Percentiles rank a stretch among this genome's conserved stretches.
phyloP scores from a whole-genome alignment of 2,797 vertebrate species.

The Scyliorhinus canicula region DNA sequence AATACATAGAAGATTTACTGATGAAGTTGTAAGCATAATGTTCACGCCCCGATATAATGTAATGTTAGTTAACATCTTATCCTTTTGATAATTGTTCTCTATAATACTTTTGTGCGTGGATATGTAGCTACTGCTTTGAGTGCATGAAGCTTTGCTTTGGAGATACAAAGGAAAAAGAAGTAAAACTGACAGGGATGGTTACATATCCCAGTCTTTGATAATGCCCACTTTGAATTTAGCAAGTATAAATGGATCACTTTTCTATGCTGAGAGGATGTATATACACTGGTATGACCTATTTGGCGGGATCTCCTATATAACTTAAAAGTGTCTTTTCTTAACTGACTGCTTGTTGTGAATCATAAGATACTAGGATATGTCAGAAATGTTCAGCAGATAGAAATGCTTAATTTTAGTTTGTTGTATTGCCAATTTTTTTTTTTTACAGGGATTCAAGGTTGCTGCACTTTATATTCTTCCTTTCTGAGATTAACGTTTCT shows the following conservation, averaged over 20 bases:
- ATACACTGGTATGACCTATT: not conserved
- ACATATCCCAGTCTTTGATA: not conserved
- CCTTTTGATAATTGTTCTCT: not conserved
- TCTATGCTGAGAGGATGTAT: not conserved
- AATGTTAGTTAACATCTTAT: not conserved
- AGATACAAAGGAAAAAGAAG: not conserved
- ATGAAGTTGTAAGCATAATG: not conserved
- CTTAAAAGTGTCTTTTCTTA: not conserved
- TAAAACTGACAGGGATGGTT: not conserved
- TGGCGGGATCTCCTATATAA: not conserved
- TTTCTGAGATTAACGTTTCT: not conserved
- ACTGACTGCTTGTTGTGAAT: not conserved
- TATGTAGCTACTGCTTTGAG: not conserved
- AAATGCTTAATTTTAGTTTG: not conserved
- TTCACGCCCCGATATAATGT: not conserved
- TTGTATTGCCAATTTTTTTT: not conserved
- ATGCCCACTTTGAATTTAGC: not conserved
- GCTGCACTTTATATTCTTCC: not conserved
- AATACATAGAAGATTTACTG: not conserved
- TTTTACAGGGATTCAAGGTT: not conserved
- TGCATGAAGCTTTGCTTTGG: not conserved
- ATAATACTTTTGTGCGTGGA: not conserved
- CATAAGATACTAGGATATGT: not conserved
- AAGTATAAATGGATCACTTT: not conserved
- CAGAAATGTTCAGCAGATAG: not conserved